Evolutionary conservation across 1,140 invertebrate species (phyloP).

Genomic region (Drosophila sulfurigaster): DNA sequence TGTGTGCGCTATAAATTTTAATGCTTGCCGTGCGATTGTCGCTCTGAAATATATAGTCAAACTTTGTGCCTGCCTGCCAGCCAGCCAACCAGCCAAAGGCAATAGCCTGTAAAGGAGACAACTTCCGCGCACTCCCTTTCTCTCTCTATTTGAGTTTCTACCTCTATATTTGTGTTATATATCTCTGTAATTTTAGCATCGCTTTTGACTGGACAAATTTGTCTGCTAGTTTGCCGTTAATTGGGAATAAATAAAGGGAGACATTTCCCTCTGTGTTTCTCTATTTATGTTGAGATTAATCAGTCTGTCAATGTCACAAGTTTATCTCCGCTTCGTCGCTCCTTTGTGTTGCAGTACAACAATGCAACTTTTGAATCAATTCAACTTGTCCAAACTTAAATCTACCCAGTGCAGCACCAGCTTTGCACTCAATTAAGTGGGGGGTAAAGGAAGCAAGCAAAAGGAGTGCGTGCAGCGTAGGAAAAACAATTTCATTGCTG

Average conservation of each 20-base stretch:
- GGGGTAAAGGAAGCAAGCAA: not conserved
- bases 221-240: constrained; percentile 10
- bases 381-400: constrained; percentile 82
- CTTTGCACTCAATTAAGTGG: constrained; percentile 81
- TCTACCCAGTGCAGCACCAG: constrained; percentile 65
- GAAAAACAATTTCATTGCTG: constrained; percentile 73
- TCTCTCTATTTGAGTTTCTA: too few relatives aligned
- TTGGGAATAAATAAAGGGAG: constrained; percentile 2
- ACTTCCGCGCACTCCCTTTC: not conserved
- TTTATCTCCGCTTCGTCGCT: constrained; percentile 15
- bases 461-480: constrained; percentile 54
- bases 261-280: not conserved
- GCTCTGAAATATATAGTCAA: constrained; percentile 74
- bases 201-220: not conserved
- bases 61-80: constrained; percentile 38
- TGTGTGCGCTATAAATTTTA: constrained; percentile 61
- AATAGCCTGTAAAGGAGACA: constrained; percentile 13
- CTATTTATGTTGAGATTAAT: constrained; percentile 21
- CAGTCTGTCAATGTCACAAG: constrained; percentile 63
- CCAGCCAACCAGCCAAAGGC: not conserved
- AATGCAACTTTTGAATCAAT: constrained; percentile 83
- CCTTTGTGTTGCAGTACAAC: constrained; percentile 59
- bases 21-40: constrained; percentile 65
- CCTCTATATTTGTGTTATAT: constrained; percentile 6
- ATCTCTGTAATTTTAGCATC: constrained; percentile 7